Evolutionary conservation across 2,113 vertebrate genomes (phyloP).

Genomic region (Notechis scutatus): DNA sequence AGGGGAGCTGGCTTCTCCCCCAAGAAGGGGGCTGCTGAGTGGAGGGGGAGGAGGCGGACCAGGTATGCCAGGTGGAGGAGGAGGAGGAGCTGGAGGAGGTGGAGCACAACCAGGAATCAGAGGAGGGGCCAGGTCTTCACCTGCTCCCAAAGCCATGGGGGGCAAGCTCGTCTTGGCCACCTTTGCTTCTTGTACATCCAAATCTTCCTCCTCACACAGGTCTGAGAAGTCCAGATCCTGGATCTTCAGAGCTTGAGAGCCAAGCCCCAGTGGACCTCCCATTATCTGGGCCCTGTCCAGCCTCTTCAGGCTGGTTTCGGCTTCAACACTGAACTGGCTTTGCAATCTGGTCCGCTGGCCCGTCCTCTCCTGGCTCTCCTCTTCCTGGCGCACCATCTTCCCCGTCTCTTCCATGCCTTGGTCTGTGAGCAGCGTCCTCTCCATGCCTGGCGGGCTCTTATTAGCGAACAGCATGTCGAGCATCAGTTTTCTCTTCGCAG

Average conservation of each 20-base stretch:
- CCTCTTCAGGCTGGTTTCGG: conserved; percentile 68
- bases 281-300: conserved; percentile 71
- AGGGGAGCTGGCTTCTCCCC: conserved; percentile 46
- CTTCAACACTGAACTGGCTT: conserved; percentile 77
- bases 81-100: not conserved
- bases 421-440: not conserved
- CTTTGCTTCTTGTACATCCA: conserved; percentile 79
- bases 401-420: not conserved
- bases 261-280: conserved; percentile 70
- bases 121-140: conserved; percentile 54
- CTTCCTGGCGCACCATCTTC: not conserved
- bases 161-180: conserved; percentile 52
- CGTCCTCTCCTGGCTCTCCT: not conserved
- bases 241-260: conserved; percentile 76
- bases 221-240: conserved; percentile 97
- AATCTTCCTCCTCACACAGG: conserved; percentile 88
- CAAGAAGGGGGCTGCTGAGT: conserved; percentile 37
- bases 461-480: not conserved
- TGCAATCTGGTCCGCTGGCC: conserved; percentile 40
- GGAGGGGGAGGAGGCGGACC: conserved; percentile 45
- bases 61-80: not conserved
- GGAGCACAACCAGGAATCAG: conserved; percentile 40
- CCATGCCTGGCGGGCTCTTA: not conserved
- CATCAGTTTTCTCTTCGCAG: not conserved
- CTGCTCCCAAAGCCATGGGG: conserved; percentile 21